phyloP scores from a whole-genome alignment of 2,888 invertebrate species.

The Quadroppia sp. region DNA sequence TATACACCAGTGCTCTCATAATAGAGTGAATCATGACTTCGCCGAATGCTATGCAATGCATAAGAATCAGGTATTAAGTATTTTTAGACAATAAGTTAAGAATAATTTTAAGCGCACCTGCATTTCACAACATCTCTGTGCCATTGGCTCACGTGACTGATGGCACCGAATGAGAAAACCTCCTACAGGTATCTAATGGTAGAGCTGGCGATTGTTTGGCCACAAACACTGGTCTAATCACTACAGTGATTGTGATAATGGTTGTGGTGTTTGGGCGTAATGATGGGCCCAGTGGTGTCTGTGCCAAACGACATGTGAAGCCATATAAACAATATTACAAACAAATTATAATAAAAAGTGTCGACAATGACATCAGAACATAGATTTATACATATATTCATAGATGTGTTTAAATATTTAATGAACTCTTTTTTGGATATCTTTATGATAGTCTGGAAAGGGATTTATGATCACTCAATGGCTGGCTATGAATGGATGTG shows the following conservation, averaged over 20 bases:
- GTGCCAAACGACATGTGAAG: background rate
- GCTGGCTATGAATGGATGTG: background rate
- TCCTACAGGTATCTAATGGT: slow-evolving; percentile 28
- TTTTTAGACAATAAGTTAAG: background rate
- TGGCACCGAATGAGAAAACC: background rate
- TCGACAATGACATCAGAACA: background rate
- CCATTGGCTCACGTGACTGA: slow-evolving; percentile 14
- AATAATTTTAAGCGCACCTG: slow-evolving; percentile 26
- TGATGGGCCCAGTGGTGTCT: background rate
- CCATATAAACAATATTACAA: too few species aligned
- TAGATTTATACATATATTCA: slow-evolving; percentile 11
- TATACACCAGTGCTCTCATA: background rate
- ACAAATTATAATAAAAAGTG: slow-evolving; percentile 25
- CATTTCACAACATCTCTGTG: background rate
- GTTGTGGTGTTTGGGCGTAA: background rate
- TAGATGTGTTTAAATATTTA: slow-evolving; percentile 35
- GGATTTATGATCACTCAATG: slow-evolving; percentile 31
- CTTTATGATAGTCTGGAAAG: slow-evolving; percentile 19
- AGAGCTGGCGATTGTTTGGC: background rate
- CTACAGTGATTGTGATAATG: background rate
- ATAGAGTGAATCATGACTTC: background rate
- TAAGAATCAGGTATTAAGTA: background rate
- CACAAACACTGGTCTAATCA: background rate
- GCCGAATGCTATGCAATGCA: background rate
- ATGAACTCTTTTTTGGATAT: slow-evolving; percentile 35